These are phyloP conservation scores for Nasonia giraulti DNA, from an alignment of 1,140 invertebrate genomes.

Conservation along the genomic window DNA sequence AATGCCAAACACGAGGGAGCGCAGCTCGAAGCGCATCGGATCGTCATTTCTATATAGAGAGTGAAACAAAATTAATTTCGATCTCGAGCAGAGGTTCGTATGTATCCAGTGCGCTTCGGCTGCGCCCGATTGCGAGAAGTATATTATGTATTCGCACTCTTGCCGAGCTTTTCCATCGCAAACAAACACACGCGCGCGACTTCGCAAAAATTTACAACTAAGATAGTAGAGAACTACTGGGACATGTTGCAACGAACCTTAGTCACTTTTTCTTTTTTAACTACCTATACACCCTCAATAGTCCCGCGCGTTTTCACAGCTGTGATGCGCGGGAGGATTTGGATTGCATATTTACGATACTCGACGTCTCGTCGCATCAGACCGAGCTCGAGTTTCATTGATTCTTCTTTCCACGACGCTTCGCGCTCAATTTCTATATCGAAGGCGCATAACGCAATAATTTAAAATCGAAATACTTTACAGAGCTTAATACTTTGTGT, in stretches of 20 bases:
- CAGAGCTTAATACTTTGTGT: constrained; percentile 52
- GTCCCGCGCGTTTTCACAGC: constrained; percentile 45
- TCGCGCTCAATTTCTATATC: constrained; percentile 46
- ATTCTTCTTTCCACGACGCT: background rate
- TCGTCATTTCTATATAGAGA: background rate
- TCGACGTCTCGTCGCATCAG: constrained; percentile 9
- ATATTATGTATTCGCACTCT: constrained; percentile 17
- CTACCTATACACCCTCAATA: constrained; percentile 61
- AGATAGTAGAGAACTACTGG: constrained; percentile 65
- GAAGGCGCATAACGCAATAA: constrained; percentile 44
- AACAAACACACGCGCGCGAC: constrained; percentile 51
- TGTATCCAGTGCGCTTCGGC: background rate
- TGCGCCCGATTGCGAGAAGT: constrained; percentile 25
- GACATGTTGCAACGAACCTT: constrained; percentile 55
- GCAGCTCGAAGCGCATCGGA: constrained; percentile 22
- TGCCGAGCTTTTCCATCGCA: constrained; percentile 30
- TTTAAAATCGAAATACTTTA: constrained; percentile 49
- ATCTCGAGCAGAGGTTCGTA: background rate
- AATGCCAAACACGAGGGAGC: constrained; percentile 31
- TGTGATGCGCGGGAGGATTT: constrained; percentile 1
- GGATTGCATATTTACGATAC: constrained; percentile 27
- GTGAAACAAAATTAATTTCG: background rate
- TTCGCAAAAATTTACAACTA: constrained; percentile 66
- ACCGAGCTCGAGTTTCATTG: constrained; percentile 24
- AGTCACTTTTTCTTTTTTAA: constrained; percentile 50